Percentiles rank a stretch among this genome's conserved stretches.
Conservation (phyloP, 2,797 vertebrate genomes). For the Pipistrellus pygmaeus region DNA sequence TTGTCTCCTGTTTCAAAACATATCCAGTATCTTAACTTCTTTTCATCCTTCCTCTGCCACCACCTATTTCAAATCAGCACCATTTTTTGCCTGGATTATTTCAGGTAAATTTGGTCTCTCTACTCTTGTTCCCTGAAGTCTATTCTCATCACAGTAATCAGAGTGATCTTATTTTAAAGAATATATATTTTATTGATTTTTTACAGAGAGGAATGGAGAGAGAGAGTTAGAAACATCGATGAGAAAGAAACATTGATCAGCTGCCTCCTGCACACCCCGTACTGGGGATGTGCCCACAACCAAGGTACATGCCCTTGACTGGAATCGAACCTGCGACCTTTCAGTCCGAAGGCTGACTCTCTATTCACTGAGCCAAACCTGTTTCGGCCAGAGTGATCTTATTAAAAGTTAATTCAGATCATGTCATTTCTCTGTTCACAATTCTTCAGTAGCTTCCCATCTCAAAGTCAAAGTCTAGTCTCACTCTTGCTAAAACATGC, state of each 20-base stretch:
- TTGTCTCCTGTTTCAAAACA: constrained; percentile 17
- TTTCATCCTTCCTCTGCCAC: background rate
- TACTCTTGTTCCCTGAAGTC: background rate
- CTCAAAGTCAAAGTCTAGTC: constrained; percentile 28
- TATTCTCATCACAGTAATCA: background rate
- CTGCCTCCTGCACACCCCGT: too few relatives aligned
- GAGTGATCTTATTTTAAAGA: background rate
- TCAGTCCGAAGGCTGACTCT: too few relatives aligned
- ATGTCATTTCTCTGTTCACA: constrained; percentile 52
- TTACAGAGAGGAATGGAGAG: too few relatives aligned
- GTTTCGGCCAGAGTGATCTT: background rate
- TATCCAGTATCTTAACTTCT: constrained; percentile 26
- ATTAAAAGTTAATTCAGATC: constrained; percentile 28
- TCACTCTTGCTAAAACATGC: constrained; percentile 15
- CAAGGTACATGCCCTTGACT: too few relatives aligned
- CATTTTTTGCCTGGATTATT: constrained; percentile 45
- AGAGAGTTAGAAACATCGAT: too few relatives aligned
- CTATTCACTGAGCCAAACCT: too few relatives aligned
- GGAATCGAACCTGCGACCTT: too few relatives aligned
- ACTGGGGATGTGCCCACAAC: too few relatives aligned
- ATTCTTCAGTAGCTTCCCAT: constrained; percentile 29
- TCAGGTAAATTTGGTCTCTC: background rate
- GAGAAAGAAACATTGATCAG: too few relatives aligned
- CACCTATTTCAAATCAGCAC: constrained; percentile 4
- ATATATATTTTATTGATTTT: too few relatives aligned